phyloP scores from a whole-genome alignment of 2,888 invertebrate species.

The Nephrotoma flavescens region DNA sequence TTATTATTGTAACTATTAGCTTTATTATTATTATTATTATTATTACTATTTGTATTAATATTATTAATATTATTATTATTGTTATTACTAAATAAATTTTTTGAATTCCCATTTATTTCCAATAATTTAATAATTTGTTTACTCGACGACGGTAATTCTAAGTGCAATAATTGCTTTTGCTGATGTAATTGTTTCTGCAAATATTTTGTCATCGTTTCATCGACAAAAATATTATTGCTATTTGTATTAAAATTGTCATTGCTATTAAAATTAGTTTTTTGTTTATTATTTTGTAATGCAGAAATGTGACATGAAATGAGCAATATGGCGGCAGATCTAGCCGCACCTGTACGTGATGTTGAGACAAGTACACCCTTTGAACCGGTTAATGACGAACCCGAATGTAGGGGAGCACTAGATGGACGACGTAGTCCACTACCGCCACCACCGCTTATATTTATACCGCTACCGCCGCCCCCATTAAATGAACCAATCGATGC shows the following conservation, averaged over 20 bases:
- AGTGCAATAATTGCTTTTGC: slow-evolving; percentile 31
- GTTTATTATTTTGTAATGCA: slow-evolving; percentile 35
- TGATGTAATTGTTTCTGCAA: slow-evolving; percentile 33
- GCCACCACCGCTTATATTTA: not conserved
- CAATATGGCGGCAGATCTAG: slow-evolving; percentile 87
- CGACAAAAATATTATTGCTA: slow-evolving; percentile 24
- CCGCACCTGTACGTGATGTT: slow-evolving; percentile 83
- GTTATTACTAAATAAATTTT: not conserved
- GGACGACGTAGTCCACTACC: slow-evolving; percentile 31
- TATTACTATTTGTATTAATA: not conserved
- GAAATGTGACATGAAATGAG: slow-evolving; percentile 79
- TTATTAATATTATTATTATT: not conserved
- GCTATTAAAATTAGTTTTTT: slow-evolving; percentile 41
- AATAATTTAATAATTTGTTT: slow-evolving; percentile 31
- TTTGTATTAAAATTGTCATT: slow-evolving; percentile 18
- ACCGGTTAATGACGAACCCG: slow-evolving; percentile 34
- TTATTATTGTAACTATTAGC: not conserved
- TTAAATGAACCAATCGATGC: slow-evolving; percentile 34
- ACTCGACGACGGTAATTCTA: slow-evolving; percentile 31
- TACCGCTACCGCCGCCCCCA: not conserved
- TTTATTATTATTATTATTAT: not conserved
- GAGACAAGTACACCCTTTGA: slow-evolving; percentile 57
- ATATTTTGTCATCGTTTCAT: slow-evolving; percentile 31
- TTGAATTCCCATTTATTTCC: slow-evolving; percentile 27
- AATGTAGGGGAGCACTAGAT: slow-evolving; percentile 35